phyloP scores from a whole-genome alignment of 2,888 invertebrate genomes.

The Boloria selene region DNA sequence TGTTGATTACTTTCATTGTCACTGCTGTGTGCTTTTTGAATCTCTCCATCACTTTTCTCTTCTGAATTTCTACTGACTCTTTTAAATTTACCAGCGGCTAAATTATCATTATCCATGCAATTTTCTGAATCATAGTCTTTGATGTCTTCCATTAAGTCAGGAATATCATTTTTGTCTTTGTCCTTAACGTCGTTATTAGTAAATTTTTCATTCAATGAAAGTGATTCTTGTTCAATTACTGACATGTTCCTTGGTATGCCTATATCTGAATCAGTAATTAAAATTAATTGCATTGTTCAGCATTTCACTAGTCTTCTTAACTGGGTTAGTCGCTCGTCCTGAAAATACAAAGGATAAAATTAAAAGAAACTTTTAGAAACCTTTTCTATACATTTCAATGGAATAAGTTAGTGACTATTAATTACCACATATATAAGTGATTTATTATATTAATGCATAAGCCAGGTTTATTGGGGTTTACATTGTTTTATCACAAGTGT shows the following conservation, averaged over 20 bases:
- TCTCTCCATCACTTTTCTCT: not conserved
- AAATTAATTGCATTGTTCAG: conserved; percentile 74
- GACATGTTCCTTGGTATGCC: conserved; percentile 64
- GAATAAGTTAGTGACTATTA: no score
- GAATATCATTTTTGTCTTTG: conserved; percentile 46
- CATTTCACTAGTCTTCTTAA: conserved; percentile 54
- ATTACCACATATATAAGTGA: no score
- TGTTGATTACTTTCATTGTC: not conserved
- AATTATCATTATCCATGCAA: conserved; percentile 7
- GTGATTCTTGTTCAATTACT: conserved; percentile 50
- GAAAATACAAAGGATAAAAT: conserved; percentile 12
- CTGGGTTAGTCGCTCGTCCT: not conserved
- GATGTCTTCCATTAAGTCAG: conserved; percentile 10
- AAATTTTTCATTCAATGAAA: conserved; percentile 47
- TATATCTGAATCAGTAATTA: conserved; percentile 56
- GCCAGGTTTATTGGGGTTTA: no score
- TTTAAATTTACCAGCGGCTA: not conserved
- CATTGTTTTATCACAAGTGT: no score
- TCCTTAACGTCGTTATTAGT: conserved; percentile 45
- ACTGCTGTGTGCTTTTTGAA: not conserved
- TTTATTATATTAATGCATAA: no score
- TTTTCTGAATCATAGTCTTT: conserved; percentile 31
- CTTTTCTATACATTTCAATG: no score
- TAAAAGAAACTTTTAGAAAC: no score
- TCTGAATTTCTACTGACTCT: not conserved